Base-by-base conservation (phyloP, 2,888 invertebrate species). In the Hetaerina titia region DNA sequence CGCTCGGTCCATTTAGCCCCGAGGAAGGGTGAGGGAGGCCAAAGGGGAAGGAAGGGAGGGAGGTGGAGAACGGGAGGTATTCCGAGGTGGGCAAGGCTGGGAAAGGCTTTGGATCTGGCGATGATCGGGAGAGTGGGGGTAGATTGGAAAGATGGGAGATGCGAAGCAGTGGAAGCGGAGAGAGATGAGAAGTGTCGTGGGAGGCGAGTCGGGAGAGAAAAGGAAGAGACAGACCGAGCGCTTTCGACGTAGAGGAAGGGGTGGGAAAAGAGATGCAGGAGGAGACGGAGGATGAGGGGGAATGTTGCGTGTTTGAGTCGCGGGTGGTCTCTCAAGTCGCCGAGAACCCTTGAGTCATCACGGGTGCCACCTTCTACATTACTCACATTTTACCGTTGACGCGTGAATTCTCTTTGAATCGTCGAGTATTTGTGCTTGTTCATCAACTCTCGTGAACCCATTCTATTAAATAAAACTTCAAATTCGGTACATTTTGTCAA, bases 1-100 rank as follows among this genome's bases (percentile, higher is more conserved):
- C 45, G 45, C 69, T 63, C 92, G 92, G 92, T 92, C 92, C 92
- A 92, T 92, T 92, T 92, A 92, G 92, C 69, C 92, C 92, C 69
- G 15, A 81, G 81, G 92, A 56, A 90, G 92, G 92, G 90, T 22
- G 63, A 90, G 45, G 60, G 60, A 90, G 22, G 45, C 45, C 45
- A 90, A 90, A 90, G 58, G 90, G 90, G 63, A 31, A 90, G 45
- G 45, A 64, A 45, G 64, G 1, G 81, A 31, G 81, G 9, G n/a
- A 81, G 31, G 9, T 4, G 5, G 60, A 60, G 60, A 17, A 5
- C 17, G 17, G 60, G 81, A 81, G 81, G 31, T 81, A 31, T 31
- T 81, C 81, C 22, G 31, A 81, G 81, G 81, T 81, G 81, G 81
- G 81, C 25, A 31, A n/a, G 31, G 60, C 17, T 60, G 60, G 17